Conservation (phyloP, 2,113 vertebrate species). For the Xenus cinereus region DNA sequence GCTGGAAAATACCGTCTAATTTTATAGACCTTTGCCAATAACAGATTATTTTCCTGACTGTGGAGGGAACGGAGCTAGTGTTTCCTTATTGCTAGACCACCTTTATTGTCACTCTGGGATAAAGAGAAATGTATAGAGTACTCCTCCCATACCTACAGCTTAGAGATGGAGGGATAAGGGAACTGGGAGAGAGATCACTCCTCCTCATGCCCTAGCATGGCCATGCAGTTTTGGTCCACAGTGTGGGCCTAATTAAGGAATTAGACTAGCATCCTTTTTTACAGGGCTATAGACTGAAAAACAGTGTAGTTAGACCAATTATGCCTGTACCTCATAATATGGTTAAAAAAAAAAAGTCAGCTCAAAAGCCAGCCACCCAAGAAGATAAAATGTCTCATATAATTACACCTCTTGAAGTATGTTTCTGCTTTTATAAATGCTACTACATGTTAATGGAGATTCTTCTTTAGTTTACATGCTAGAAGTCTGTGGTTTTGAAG, state of each 20-base stretch:
- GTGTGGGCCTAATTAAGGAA: slow-evolving; percentile 14
- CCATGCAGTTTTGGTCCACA: slow-evolving; percentile 9
- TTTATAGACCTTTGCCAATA: background rate
- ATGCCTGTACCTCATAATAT: background rate
- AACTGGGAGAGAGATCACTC: background rate
- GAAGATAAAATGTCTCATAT: slow-evolving; percentile 46
- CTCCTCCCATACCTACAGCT: background rate
- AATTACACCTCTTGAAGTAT: slow-evolving; percentile 34
- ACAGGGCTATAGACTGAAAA: background rate
- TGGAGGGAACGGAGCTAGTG: background rate
- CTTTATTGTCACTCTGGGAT: background rate
- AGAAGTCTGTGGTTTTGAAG: background rate
- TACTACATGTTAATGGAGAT: slow-evolving; percentile 3
- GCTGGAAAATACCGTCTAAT: background rate
- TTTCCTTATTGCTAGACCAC: background rate
- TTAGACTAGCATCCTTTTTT: slow-evolving; percentile 9
- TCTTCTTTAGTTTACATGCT: background rate
- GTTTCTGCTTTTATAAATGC: slow-evolving; percentile 15
- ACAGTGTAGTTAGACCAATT: slow-evolving; percentile 24
- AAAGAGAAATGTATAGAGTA: background rate
- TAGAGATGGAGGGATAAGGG: slow-evolving; percentile 10
- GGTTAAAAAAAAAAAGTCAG: background rate
- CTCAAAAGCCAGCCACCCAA: slow-evolving; percentile 32
- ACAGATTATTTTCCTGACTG: background rate
- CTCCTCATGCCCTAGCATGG: slow-evolving; percentile 19